These are phyloP conservation scores for Plestiodon gilberti DNA, from an alignment of 2,113 vertebrate genomes.

Conservation along the genomic window DNA sequence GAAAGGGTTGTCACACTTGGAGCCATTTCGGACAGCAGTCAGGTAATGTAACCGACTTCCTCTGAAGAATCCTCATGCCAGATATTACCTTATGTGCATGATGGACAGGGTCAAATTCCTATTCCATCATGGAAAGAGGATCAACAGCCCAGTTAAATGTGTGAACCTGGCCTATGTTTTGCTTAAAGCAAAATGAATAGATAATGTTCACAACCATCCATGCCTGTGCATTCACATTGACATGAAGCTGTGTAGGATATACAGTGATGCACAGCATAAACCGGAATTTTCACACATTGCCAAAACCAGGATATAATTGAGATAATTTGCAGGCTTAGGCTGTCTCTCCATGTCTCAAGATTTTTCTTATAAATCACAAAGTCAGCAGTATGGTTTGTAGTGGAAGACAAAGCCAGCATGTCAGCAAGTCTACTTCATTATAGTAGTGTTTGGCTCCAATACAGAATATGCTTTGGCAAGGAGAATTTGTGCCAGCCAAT, in stretches of 20 bases:
- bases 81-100: background rate
- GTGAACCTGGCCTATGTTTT: too few relatives aligned
- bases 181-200: background rate
- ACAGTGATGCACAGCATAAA: accelerated
- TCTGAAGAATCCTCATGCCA: background rate
- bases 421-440: conserved; percentile 22
- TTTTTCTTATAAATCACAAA: conserved; percentile 32
- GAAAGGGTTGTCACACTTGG: too few relatives aligned
- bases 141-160: background rate
- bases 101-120: background rate
- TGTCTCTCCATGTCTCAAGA: background rate
- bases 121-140: background rate
- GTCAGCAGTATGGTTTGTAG: background rate
- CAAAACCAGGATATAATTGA: background rate
- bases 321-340: background rate
- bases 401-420: conserved; percentile 13
- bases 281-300: background rate
- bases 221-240: background rate
- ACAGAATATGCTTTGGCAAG: background rate
- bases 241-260: background rate
- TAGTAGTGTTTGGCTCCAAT: conserved; percentile 1
- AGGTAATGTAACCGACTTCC: background rate
- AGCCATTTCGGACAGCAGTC: background rate
- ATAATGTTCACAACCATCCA: background rate
- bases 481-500: background rate